These are phyloP conservation scores for Polyodon spathula DNA, from an alignment of 2,113 vertebrate species.

Conservation along the genomic window DNA sequence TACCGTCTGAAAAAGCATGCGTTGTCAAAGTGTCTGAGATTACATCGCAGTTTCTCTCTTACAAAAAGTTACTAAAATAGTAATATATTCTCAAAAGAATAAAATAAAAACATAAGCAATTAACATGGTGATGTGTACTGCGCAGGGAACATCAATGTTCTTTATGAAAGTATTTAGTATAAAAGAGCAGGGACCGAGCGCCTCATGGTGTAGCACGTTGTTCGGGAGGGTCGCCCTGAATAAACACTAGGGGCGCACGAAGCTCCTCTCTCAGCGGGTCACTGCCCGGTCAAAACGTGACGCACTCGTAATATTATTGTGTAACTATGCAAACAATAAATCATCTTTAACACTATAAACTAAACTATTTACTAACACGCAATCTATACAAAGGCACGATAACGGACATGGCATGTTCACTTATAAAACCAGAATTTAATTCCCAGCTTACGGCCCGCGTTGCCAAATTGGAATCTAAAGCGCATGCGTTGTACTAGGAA, in stretches of 20 bases:
- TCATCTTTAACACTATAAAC: no score
- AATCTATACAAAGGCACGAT: background rate
- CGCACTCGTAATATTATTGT: constrained; percentile 14
- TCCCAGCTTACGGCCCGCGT: constrained; percentile 66
- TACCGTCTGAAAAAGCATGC: no score
- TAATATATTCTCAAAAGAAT: no score
- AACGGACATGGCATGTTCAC: constrained; percentile 18
- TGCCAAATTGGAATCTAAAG: constrained; percentile 49
- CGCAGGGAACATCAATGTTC: no score
- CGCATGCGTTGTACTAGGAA: constrained; percentile 57
- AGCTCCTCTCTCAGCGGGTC: constrained; percentile 23
- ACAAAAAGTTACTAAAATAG: no score
- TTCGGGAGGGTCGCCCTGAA: constrained; percentile 26
- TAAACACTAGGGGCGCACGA: constrained; percentile 22
- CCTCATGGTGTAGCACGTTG: constrained; percentile 37
- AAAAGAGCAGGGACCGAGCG: background rate
- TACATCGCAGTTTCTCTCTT: no score
- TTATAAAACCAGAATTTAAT: constrained; percentile 45
- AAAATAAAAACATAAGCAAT: no score
- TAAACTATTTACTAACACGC: no score
- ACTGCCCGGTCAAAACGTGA: constrained; percentile 30
- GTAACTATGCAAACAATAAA: background rate
- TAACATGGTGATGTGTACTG: no score
- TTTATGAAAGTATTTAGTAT: background rate
- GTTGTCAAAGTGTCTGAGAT: no score